phyloP scores from a whole-genome alignment of 2,888 invertebrate genomes.

The Cancer borealis region DNA sequence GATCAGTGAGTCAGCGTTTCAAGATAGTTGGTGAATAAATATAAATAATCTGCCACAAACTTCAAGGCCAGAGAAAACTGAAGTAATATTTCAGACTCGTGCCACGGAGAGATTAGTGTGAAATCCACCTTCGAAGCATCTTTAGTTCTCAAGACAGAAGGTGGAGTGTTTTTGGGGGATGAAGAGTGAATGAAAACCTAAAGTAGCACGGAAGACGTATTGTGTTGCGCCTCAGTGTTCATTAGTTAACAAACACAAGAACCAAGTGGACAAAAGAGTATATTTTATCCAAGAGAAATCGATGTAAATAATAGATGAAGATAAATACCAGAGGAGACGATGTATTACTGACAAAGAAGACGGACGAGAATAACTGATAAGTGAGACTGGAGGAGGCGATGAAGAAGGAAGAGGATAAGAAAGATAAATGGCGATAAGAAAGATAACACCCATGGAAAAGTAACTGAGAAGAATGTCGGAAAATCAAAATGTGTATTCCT shows the following conservation, averaged over 20 bases:
- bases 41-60: background rate
- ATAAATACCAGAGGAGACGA: constrained; percentile 18
- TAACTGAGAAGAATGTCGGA: background rate
- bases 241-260: background rate
- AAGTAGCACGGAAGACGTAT: background rate
- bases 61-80: background rate
- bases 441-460: background rate
- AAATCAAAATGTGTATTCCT: background rate
- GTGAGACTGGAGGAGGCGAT: background rate
- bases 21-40: background rate
- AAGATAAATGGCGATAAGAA: background rate
- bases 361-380: background rate
- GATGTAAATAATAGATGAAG: background rate
- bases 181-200: background rate
- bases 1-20: background rate
- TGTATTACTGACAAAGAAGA: background rate
- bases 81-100: background rate
- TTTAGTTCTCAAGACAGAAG: background rate
- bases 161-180: background rate
- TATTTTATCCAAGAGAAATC: background rate
- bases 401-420: background rate
- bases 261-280: background rate
- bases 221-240: background rate
- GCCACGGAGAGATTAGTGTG: background rate
- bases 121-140: background rate